Evolutionary conservation across 2,797 vertebrate species (phyloP), one percentile per base, ranked within the genome.

Genomic region (Poeciliopsis turneri): DNA sequence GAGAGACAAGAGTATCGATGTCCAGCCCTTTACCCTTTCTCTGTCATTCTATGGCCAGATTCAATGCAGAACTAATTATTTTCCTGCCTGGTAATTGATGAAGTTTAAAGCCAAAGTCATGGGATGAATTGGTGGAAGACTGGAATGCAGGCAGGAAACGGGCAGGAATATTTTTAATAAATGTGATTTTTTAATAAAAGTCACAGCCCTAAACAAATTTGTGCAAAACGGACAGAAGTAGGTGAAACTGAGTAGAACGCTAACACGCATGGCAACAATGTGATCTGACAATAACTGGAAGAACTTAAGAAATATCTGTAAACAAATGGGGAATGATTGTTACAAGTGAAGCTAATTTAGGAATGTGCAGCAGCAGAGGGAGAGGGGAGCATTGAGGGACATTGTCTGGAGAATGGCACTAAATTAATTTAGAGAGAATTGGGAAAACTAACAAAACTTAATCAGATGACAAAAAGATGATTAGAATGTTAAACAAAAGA

Each of bases 1-100:
- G 20, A 77, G 78, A 86, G 83, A 47, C 75, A 82, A 74, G 85
- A 85, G 89, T 85, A 78, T 83, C 36, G 20, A 66, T 76, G 74
- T 86, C 53, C 68, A 51, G 64, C 30, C 75, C 39, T 85, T 90
- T 86, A 64, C 61, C 7, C 2, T 36, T 36, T 64, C 61, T 36
- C 72, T 68, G 86, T 87, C 45, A 18, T 47, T 45, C 68, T 77
- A 77, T 84, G 76, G 80, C 80, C 41, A 76, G 83, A 82, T 83
- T 88, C 78, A 86, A 7, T 89, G 73, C 77, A 77, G 80, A 76
- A 36, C 88, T 89, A 89, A 84, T 86, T 80, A 83, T 78, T 84
- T 77, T 78, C 18, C 20, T 80, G 77, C 69, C 86, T 78, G 49
- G 77, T 82, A 89, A 86, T 81, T 90, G 87, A 84, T 89, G 79